phyloP scores from a whole-genome alignment of 2,888 invertebrate genomes.

The Hirtodrosophila cameraria region DNA sequence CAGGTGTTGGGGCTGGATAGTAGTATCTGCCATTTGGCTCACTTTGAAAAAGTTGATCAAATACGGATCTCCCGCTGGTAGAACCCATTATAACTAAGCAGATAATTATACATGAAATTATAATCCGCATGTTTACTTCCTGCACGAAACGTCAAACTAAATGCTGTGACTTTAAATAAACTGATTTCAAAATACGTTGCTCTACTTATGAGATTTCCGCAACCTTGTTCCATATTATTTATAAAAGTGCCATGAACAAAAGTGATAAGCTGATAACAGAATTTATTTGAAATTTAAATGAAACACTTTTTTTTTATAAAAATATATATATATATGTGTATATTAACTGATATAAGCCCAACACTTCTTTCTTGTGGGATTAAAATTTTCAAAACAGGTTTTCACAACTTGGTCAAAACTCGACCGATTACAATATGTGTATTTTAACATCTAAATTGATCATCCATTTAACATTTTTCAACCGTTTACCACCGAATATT shows the following conservation, averaged over 20 bases:
- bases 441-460: too few species aligned
- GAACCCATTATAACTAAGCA: neutral
- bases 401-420: too few species aligned
- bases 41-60: conserved; percentile 45
- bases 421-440: too few species aligned
- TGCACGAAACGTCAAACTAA: neutral
- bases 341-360: too few species aligned
- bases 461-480: too few species aligned
- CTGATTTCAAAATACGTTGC: conserved; percentile 10
- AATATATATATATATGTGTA: too few species aligned
- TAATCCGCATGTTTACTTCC: conserved; percentile 6
- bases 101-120: conserved; percentile 8
- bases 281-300: conserved; percentile 12
- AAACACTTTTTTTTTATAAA: neutral
- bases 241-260: conserved; percentile 11
- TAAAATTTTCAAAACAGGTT: too few species aligned
- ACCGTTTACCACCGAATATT: too few species aligned
- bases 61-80: conserved; percentile 8
- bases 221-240: conserved; percentile 49
- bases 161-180: conserved; percentile 25
- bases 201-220: conserved; percentile 41
- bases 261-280: conserved; percentile 46
- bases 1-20: conserved; percentile 16
- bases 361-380: too few species aligned
- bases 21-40: conserved; percentile 32